Percentiles rank a stretch among this genome's conserved stretches.
Conservation (phyloP, 92 coral and sea anemone species). For the Umimayanthus chanpuru region DNA sequence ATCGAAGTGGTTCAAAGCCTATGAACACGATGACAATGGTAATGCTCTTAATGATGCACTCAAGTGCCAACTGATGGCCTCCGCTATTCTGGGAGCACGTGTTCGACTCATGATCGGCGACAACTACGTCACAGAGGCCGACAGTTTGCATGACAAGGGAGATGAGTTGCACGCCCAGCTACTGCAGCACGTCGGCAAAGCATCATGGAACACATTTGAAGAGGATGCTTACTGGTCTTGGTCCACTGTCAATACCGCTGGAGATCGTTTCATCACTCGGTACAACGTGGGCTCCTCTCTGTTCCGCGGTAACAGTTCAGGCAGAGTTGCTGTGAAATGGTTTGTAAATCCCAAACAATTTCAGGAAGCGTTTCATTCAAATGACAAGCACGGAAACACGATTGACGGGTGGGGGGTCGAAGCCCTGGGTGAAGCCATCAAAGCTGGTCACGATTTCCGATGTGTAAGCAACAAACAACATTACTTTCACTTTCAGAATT, state of each 20-base stretch:
- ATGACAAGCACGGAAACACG: slow-evolving; percentile 34
- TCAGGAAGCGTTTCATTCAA: slow-evolving; percentile 35
- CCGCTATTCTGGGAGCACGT: slow-evolving; percentile 79
- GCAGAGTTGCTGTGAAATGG: slow-evolving; percentile 45
- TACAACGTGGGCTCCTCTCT: slow-evolving; percentile 48
- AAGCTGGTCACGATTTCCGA: slow-evolving; percentile 34
- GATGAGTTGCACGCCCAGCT: slow-evolving; percentile 75
- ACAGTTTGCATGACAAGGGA: slow-evolving; percentile 60
- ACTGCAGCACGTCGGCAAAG: slow-evolving; percentile 79
- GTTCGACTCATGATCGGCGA: slow-evolving; percentile 58
- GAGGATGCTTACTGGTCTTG: slow-evolving; percentile 67
- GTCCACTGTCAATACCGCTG: slow-evolving; percentile 50
- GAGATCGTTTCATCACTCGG: slow-evolving; percentile 27
- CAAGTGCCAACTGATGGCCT: slow-evolving; percentile 64
- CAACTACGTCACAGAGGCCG: slow-evolving; percentile 65
- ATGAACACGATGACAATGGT: slow-evolving; percentile 68
- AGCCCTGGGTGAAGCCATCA: slow-evolving; percentile 18
- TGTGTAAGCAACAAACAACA: slow-evolving; percentile 22
- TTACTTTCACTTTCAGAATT: slow-evolving; percentile 32
- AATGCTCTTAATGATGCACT: slow-evolving; percentile 49
- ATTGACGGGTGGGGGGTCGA: slow-evolving; percentile 35
- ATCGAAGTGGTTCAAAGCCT: slow-evolving; percentile 62
- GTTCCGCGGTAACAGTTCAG: slow-evolving; percentile 28
- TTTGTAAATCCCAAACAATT: slow-evolving; percentile 36
- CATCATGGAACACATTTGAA: slow-evolving; percentile 77